These are phyloP conservation scores for Aradophagus sp. DNA, from an alignment of 1,140 invertebrate species.

Conservation along the genomic window DNA sequence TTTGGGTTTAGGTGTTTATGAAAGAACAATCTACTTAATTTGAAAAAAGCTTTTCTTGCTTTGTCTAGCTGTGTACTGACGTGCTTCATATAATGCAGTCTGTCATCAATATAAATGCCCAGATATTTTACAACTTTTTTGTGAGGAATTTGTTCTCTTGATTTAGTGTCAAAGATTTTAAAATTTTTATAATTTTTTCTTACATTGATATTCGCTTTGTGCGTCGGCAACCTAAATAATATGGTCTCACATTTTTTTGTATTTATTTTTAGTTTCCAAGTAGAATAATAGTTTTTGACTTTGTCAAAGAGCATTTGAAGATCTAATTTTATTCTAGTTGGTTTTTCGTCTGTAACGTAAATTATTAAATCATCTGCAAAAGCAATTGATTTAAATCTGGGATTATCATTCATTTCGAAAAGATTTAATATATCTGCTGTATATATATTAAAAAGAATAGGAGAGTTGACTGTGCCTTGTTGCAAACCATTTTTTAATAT, in stretches of 20 bases:
- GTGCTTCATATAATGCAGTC: slow-evolving; percentile 8
- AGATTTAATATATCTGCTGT: slow-evolving; percentile 11
- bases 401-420: slow-evolving; percentile 7
- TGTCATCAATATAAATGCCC: slow-evolving; percentile 34
- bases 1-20: slow-evolving; percentile 23
- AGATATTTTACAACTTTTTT: slow-evolving; percentile 23
- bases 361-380: slow-evolving; percentile 18
- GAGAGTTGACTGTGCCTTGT: slow-evolving; percentile 22
- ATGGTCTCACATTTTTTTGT: slow-evolving; percentile 45
- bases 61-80: slow-evolving; percentile 21
- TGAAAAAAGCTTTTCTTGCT: slow-evolving; percentile 20
- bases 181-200: slow-evolving; percentile 19
- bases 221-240: slow-evolving; percentile 17
- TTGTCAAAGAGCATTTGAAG: slow-evolving; percentile 15
- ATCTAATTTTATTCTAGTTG: slow-evolving; percentile 1
- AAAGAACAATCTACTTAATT: slow-evolving; percentile 14
- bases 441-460: slow-evolving; percentile 19
- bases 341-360: slow-evolving; percentile 1
- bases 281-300: slow-evolving; percentile 7
- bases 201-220: slow-evolving; percentile 1
- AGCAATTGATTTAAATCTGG: slow-evolving; percentile 3
- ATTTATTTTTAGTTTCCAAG: slow-evolving; percentile 46
- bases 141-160: slow-evolving; percentile 4
- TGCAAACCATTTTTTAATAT: slow-evolving; percentile 7
- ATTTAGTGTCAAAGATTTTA: too few species aligned